Conservation (phyloP, 2,888 invertebrate species). For the Epinotia bilunana region DNA sequence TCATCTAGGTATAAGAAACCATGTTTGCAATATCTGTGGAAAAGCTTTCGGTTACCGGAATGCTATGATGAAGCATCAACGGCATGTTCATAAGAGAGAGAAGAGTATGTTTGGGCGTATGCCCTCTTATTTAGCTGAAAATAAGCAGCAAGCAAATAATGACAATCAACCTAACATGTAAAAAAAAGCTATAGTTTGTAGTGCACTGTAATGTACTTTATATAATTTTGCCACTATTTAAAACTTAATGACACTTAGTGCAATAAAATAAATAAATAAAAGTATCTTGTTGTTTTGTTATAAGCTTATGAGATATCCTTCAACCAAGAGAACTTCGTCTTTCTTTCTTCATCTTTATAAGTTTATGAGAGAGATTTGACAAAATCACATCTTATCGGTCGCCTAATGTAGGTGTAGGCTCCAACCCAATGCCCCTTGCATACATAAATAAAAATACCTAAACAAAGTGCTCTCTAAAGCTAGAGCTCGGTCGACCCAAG, state of each 20-base stretch:
- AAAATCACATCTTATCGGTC: too few relatives aligned
- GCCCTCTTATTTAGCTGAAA: conserved; percentile 47
- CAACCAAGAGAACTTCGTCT: too few relatives aligned
- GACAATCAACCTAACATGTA: conserved; percentile 16
- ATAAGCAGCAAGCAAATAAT: conserved; percentile 32
- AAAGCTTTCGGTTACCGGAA: conserved; percentile 72
- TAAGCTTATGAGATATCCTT: not conserved
- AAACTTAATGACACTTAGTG: not conserved
- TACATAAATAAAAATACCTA: too few relatives aligned
- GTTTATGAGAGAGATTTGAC: too few relatives aligned
- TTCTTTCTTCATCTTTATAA: not conserved
- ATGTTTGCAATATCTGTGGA: conserved; percentile 68
- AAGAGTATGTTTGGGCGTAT: conserved; percentile 51
- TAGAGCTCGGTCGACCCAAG: too few relatives aligned
- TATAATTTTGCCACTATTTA: not conserved
- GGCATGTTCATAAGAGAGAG: conserved; percentile 67
- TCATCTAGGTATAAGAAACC: conserved; percentile 68
- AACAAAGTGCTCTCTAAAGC: too few relatives aligned
- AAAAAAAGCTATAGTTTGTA: not conserved
- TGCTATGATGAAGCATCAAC: conserved; percentile 71
- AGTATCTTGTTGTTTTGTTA: not conserved
- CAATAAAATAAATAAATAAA: not conserved
- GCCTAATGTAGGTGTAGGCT: too few relatives aligned
- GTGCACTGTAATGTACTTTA: not conserved
- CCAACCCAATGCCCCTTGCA: too few relatives aligned